Percentiles rank a stretch among this genome's conserved stretches.
phyloP scores from a whole-genome alignment of 2,888 invertebrate genomes.

The Xylota sylvarum region DNA sequence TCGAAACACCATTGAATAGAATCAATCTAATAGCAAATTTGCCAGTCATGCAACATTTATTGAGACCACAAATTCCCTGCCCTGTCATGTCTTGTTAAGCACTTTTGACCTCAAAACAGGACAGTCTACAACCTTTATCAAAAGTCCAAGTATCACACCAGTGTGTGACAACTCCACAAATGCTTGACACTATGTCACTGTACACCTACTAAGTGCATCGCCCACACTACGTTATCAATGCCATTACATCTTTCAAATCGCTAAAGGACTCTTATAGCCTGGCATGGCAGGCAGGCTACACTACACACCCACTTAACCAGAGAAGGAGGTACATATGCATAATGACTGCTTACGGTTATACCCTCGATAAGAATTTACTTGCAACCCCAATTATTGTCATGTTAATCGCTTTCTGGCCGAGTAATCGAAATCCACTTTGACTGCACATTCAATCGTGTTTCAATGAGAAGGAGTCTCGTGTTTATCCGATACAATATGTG shows the following conservation, averaged over 20 bases:
- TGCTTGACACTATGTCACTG: background rate
- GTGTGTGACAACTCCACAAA: conserved; percentile 28
- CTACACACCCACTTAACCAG: no score
- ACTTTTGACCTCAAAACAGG: conserved; percentile 60
- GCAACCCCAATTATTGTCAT: conserved; percentile 69
- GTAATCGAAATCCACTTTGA: conserved; percentile 60
- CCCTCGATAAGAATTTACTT: conserved; percentile 66
- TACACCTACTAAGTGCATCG: conserved; percentile 23
- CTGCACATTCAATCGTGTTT: conserved; percentile 44
- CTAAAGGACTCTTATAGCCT: background rate
- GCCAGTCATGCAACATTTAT: conserved; percentile 57
- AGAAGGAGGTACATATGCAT: conserved; percentile 7
- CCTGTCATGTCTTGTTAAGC: conserved; percentile 45
- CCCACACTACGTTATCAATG: conserved; percentile 19
- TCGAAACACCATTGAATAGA: background rate
- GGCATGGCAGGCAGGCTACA: background rate
- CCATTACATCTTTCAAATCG: conserved; percentile 38
- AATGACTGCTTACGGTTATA: conserved; percentile 55
- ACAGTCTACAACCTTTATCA: conserved; percentile 45
- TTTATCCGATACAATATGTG: conserved; percentile 16
- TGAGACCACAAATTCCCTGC: conserved; percentile 47
- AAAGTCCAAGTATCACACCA: conserved; percentile 46
- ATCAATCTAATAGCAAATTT: conserved; percentile 7
- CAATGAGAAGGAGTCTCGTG: conserved; percentile 7
- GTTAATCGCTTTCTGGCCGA: conserved; percentile 58